phyloP scores from a whole-genome alignment of 92 coral and sea anemone genomes.

The Chrysogorgia sp. region DNA sequence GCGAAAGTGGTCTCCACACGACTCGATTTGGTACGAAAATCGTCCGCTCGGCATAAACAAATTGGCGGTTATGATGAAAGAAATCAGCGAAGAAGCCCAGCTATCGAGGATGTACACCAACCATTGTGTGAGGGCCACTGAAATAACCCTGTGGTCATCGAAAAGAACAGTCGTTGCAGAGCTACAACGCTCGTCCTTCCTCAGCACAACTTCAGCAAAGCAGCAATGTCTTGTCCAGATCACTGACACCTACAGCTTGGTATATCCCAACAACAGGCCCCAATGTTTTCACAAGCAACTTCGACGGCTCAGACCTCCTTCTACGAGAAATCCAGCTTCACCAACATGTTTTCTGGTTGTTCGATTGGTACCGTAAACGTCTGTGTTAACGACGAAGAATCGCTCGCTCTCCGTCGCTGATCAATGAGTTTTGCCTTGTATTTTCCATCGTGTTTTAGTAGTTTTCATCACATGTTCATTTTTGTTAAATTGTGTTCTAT shows the following conservation, averaged over 20 bases:
- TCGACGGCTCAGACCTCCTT: background rate
- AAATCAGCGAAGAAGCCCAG: too few relatives aligned
- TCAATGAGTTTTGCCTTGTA: too few relatives aligned
- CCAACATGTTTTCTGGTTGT: background rate
- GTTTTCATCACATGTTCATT: too few relatives aligned
- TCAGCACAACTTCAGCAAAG: constrained; percentile 68
- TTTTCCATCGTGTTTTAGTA: too few relatives aligned
- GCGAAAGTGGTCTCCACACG: constrained; percentile 37
- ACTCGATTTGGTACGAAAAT: constrained; percentile 34
- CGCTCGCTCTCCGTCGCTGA: too few relatives aligned
- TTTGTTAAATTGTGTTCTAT: too few relatives aligned
- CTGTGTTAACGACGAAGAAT: too few relatives aligned
- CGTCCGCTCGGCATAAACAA: constrained; percentile 36
- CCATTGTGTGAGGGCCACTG: constrained; percentile 28
- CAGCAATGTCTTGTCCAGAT: constrained; percentile 56
- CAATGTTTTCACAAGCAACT: background rate
- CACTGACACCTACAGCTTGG: too few relatives aligned
- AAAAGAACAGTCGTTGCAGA: constrained; percentile 51
- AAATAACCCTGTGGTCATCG: constrained; percentile 50
- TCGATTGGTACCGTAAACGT: too few relatives aligned
- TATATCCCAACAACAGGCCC: too few relatives aligned
- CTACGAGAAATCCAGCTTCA: background rate
- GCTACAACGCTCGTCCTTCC: constrained; percentile 56
- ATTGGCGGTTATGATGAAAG: constrained; percentile 1
- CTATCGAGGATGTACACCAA: constrained; percentile 73